Evolutionary conservation across 2,113 vertebrate species (phyloP).

Genomic region (Cyanoramphus novaezelandiae): DNA sequence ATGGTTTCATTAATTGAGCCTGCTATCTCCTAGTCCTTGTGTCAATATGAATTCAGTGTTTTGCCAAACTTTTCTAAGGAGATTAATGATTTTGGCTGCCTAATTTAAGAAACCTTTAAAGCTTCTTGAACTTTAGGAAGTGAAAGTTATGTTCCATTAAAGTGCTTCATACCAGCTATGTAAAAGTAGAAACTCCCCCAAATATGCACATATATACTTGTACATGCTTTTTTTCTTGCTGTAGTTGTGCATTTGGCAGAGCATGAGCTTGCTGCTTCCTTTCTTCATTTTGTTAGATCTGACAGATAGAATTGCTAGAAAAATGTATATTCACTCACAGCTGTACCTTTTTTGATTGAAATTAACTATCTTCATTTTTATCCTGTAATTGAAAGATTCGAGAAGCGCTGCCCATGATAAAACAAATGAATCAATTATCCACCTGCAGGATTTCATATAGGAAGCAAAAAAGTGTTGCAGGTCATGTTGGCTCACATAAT

Average conservation of each 20-base stretch:
- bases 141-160: background rate
- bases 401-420: background rate
- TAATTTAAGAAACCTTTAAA: slow-evolving; percentile 25
- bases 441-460: background rate
- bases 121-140: slow-evolving; percentile 6
- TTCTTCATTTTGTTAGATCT: background rate
- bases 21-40: slow-evolving; percentile 9
- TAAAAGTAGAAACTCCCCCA: background rate
- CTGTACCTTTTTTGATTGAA: background rate
- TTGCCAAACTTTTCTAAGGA: slow-evolving; percentile 47
- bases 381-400: background rate
- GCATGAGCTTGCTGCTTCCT: background rate
- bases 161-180: background rate
- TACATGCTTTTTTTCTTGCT: background rate
- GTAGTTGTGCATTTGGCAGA: background rate
- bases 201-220: background rate
- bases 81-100: slow-evolving; percentile 47
- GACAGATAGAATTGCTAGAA: background rate
- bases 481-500: background rate
- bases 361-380: background rate
- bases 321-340: background rate
- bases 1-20: slow-evolving; percentile 40
- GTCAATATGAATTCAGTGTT: slow-evolving; percentile 46
- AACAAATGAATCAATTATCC: background rate
- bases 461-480: background rate